These are phyloP conservation scores for Graptemys geographica DNA, from an alignment of 2,797 vertebrate species.

Conservation along the genomic window DNA sequence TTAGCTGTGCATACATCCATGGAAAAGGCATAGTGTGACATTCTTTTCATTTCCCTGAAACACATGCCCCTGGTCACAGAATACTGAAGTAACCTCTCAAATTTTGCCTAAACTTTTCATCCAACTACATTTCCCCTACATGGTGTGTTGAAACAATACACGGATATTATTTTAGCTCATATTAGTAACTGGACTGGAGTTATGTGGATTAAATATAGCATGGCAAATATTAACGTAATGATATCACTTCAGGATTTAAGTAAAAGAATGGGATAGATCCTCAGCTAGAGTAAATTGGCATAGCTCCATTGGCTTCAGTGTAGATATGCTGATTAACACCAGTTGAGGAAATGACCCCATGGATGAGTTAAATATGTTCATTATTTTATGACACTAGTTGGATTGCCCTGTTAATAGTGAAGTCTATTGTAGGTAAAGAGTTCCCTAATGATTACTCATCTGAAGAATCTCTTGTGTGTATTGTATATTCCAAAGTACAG, in stretches of 20 bases:
- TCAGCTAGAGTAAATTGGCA: neutral
- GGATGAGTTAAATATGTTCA: neutral
- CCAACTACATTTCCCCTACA: neutral
- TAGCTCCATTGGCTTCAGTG: neutral
- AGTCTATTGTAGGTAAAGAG: neutral
- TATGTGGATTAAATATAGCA: accelerated
- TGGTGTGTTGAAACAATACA: neutral
- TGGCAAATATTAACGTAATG: neutral
- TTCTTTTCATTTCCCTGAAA: neutral
- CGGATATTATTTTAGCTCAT: neutral
- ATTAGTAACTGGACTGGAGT: neutral
- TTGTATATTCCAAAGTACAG: conserved; percentile 24
- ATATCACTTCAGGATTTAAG: neutral
- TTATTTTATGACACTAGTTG: neutral
- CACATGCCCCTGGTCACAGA: neutral
- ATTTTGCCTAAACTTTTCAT: neutral
- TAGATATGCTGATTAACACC: neutral
- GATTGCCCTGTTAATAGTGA: conserved; percentile 17
- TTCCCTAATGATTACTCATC: conserved; percentile 7
- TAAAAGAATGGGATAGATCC: neutral
- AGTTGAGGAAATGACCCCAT: neutral
- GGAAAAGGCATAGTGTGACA: neutral
- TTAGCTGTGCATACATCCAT: neutral
- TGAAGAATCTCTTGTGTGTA: neutral
- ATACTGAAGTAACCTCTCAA: neutral